A percentile compares a stretch with the other conserved stretches of the same genome.
These are phyloP conservation scores for Lepidostoma basale DNA, from an alignment of 1,140 invertebrate species.

Conservation along the genomic window DNA sequence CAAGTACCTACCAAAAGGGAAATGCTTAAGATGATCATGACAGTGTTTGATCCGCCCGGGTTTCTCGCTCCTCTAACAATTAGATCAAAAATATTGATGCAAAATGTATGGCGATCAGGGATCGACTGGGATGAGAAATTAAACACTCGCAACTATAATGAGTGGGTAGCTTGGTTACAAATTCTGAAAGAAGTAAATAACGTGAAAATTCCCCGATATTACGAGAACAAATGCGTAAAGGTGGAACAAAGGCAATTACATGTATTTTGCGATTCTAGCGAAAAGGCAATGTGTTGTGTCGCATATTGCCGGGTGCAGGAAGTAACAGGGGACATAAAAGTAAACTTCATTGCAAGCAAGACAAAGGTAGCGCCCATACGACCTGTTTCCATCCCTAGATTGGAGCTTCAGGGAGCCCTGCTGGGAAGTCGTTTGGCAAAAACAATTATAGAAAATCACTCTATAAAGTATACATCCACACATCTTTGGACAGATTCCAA, in stretches of 20 bases:
- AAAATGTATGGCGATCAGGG: neutral
- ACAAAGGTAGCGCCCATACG: neutral
- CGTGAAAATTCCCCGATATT: neutral
- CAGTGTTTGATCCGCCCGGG: neutral
- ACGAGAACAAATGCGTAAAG: neutral
- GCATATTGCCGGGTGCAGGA: neutral
- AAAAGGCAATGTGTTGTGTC: neutral
- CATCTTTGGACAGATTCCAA: neutral
- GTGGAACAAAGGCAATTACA: neutral
- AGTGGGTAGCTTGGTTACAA: neutral
- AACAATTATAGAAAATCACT: neutral
- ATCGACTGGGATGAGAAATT: neutral
- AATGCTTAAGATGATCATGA: no score
- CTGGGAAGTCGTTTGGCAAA: neutral
- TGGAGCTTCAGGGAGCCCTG: neutral
- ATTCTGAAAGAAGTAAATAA: neutral
- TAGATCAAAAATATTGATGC: neutral
- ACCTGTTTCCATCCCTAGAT: neutral
- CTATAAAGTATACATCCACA: neutral
- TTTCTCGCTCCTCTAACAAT: neutral
- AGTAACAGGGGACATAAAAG: neutral
- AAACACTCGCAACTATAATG: neutral
- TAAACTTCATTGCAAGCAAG: neutral
- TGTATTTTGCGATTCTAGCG: neutral
- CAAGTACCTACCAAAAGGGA: no score